A percentile compares a stretch with the other conserved stretches of the same genome.
phyloP scores from a whole-genome alignment of 2,888 invertebrate species.

The Lampropteryx suffumata region DNA sequence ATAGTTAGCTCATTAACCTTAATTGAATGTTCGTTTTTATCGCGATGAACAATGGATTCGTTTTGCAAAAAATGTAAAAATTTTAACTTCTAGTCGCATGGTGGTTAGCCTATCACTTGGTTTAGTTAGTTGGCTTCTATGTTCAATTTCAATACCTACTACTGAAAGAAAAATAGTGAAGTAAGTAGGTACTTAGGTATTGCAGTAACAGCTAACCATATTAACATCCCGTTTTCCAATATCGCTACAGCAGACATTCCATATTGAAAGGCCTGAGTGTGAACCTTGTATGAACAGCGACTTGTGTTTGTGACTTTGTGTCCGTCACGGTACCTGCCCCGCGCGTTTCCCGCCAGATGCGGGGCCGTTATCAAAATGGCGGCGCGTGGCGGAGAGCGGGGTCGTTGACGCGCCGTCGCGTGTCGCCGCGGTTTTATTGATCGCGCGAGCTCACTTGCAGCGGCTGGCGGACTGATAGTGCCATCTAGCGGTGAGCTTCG shows the following conservation, averaged over 20 bases:
- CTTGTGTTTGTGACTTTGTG: neutral
- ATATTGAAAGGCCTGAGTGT: neutral
- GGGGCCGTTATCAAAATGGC: conserved; percentile 77
- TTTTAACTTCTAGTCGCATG: too few species aligned
- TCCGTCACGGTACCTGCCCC: conserved; percentile 31
- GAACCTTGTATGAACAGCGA: conserved; percentile 11
- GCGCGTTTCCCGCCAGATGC: conserved; percentile 41
- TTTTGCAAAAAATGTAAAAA: too few species aligned
- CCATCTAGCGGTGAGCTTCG: conserved; percentile 49
- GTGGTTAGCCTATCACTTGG: too few species aligned
- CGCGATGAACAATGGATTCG: neutral
- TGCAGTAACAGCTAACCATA: too few species aligned
- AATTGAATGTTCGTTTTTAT: neutral
- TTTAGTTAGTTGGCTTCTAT: too few species aligned
- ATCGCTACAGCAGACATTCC: too few species aligned
- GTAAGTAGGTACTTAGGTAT: too few species aligned
- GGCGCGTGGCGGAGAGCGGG: conserved; percentile 58
- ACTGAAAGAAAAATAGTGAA: too few species aligned
- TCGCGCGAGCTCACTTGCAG: conserved; percentile 36
- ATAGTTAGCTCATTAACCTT: neutral
- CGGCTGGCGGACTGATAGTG: conserved; percentile 46
- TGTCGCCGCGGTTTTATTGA: conserved; percentile 50
- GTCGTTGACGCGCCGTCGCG: conserved; percentile 71
- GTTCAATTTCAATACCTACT: too few species aligned
- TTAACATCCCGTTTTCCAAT: too few species aligned